Percentiles rank a stretch among this genome's conserved stretches.
Evolutionary conservation across 2,113 vertebrate genomes (phyloP).

Genomic region (Callospermophilus lateralis): DNA sequence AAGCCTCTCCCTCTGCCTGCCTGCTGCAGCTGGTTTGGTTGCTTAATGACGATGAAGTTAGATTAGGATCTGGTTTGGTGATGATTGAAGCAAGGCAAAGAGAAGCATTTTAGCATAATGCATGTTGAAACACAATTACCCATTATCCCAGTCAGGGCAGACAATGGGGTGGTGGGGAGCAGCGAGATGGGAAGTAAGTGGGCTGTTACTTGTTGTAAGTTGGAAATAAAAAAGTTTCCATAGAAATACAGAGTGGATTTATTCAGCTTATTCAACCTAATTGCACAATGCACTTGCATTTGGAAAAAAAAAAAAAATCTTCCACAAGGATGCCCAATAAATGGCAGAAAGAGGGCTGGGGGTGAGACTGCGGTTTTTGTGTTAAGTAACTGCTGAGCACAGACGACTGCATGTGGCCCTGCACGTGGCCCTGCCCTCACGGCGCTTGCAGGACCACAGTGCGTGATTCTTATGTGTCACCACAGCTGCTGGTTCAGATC

Average conservation of each 20-base stretch:
- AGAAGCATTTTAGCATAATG: slow-evolving; percentile 53
- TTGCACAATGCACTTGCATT: slow-evolving; percentile 37
- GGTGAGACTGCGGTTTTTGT: neutral
- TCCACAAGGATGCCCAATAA: neutral
- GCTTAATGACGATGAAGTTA: slow-evolving; percentile 69
- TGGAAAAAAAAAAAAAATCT: neutral
- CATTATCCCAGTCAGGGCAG: slow-evolving; percentile 63
- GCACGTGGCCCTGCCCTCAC: neutral
- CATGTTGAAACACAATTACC: slow-evolving; percentile 71
- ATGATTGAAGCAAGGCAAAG: slow-evolving; percentile 64
- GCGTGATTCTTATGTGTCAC: neutral
- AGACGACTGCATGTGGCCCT: neutral
- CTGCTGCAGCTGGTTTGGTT: slow-evolving; percentile 64
- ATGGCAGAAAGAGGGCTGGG: neutral
- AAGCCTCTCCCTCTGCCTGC: neutral
- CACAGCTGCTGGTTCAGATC: neutral
- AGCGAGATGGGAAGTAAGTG: slow-evolving; percentile 18
- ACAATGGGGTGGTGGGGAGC: slow-evolving; percentile 42
- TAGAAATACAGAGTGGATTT: slow-evolving; percentile 67
- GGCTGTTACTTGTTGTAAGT: slow-evolving; percentile 51
- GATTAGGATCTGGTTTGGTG: slow-evolving; percentile 72
- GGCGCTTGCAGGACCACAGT: neutral
- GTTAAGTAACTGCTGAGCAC: neutral
- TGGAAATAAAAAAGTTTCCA: slow-evolving; percentile 67
- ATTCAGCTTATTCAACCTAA: slow-evolving; percentile 69